These are phyloP conservation scores for Chroicocephalus ridibundus DNA, from an alignment of 2,113 vertebrate species.

Conservation along the genomic window DNA sequence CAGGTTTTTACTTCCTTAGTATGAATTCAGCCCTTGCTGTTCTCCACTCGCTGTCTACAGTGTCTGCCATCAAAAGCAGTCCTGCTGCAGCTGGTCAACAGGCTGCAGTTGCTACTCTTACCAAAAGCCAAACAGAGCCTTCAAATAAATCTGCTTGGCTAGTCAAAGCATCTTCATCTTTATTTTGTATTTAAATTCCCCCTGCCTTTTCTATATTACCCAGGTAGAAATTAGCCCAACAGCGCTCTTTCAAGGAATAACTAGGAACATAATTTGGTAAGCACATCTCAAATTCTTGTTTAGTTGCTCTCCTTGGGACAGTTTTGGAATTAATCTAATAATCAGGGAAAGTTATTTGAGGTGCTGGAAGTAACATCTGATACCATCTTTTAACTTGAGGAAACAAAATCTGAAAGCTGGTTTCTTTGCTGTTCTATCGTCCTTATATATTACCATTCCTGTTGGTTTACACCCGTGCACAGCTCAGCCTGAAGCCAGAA, in stretches of 20 bases:
- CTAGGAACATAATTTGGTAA: not conserved
- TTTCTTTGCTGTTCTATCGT: not conserved
- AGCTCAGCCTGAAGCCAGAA: not conserved
- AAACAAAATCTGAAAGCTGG: not conserved
- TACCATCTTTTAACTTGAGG: not conserved
- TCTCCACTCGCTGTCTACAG: not conserved
- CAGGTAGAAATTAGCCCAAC: not conserved
- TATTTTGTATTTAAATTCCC: not conserved
- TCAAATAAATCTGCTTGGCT: not conserved
- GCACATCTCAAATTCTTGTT: not conserved
- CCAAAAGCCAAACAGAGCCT: not conserved
- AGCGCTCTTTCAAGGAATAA: not conserved
- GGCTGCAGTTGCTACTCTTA: not conserved
- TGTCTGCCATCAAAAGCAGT: not conserved
- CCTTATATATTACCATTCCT: not conserved
- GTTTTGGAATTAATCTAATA: not conserved
- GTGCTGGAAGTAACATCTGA: not conserved
- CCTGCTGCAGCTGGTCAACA: not conserved
- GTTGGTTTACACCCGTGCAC: not conserved
- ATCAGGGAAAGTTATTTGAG: not conserved
- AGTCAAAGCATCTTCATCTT: not conserved
- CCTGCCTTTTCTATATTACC: not conserved
- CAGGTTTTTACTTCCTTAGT: not conserved
- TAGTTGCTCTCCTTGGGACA: not conserved
- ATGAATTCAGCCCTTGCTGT: not conserved